Evolutionary conservation across 2,888 invertebrate species (phyloP).

Genomic region (Platypus cylindrus): DNA sequence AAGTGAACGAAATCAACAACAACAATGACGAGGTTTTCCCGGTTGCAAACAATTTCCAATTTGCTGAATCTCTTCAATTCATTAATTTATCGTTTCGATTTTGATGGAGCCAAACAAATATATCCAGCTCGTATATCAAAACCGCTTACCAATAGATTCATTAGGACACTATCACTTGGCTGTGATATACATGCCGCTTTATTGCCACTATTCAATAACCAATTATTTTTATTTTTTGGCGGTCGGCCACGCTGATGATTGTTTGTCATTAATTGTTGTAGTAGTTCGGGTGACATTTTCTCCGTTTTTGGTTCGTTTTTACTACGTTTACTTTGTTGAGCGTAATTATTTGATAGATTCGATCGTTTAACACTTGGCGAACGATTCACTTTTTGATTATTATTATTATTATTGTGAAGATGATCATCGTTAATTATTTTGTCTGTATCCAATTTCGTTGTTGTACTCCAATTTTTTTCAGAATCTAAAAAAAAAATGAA

Average conservation of each 20-base stretch:
- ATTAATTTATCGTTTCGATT: constrained; percentile 28
- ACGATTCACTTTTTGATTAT: constrained; percentile 14
- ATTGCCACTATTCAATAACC: constrained; percentile 31
- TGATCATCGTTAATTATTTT: constrained; percentile 6
- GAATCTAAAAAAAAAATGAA: constrained; percentile 13
- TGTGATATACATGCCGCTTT: constrained; percentile 36
- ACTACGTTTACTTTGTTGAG: constrained; percentile 25
- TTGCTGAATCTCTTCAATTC: too few species aligned
- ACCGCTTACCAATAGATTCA: constrained; percentile 91
- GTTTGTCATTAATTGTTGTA: constrained; percentile 48
- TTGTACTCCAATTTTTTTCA: constrained; percentile 17
- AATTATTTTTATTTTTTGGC: constrained; percentile 30
- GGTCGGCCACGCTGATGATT: constrained; percentile 29
- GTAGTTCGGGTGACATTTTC: constrained; percentile 38
- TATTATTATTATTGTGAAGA: too few species aligned
- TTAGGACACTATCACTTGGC: constrained; percentile 69
- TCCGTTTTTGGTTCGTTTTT: constrained; percentile 32
- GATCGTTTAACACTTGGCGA: constrained; percentile 20
- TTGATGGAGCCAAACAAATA: constrained; percentile 60
- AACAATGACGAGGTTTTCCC: too few species aligned
- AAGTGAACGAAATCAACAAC: too few species aligned
- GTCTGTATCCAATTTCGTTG: constrained; percentile 13
- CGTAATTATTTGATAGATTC: constrained; percentile 22
- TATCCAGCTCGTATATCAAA: constrained; percentile 91
- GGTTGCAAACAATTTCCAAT: too few species aligned